Percentiles rank a stretch among this genome's conserved stretches.
Conservation (phyloP, 2,797 vertebrate genomes). For the Gorsachius magnificus region DNA sequence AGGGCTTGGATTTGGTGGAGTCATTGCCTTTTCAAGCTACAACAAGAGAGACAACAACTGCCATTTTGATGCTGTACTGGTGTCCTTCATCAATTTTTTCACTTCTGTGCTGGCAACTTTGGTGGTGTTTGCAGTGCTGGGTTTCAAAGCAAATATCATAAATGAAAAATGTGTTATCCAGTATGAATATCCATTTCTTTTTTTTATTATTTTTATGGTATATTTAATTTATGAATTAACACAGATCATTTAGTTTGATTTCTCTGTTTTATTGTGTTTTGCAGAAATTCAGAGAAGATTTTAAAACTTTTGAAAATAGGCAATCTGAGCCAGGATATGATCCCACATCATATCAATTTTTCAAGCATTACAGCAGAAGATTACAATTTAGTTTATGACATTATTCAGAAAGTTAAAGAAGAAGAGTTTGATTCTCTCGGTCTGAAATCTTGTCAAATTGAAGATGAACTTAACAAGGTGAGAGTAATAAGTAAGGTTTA, state of each 20-base stretch:
- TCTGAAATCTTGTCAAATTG: conserved; percentile 87
- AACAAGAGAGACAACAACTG: conserved; percentile 99
- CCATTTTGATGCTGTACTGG: conserved; percentile 96
- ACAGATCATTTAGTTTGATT: not conserved
- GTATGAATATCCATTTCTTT: conserved; percentile 71
- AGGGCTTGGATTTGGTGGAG: conserved; percentile 95
- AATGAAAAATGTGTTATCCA: conserved; percentile 87
- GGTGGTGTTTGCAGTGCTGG: conserved; percentile 96
- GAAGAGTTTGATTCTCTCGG: conserved; percentile 80
- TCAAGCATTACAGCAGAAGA: conserved; percentile 84
- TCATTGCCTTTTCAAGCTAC: conserved; percentile 99
- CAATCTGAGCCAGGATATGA: conserved; percentile 80
- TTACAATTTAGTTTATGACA: conserved; percentile 86
- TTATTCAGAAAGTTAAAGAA: conserved; percentile 83
- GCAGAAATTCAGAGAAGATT: conserved; percentile 88
- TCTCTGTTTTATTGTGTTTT: conserved; percentile 60
- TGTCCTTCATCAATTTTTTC: conserved; percentile 98
- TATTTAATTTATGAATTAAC: not conserved
- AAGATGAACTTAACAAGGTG: conserved; percentile 94
- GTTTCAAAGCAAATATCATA: conserved; percentile 97
- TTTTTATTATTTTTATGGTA: conserved; percentile 16
- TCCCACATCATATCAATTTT: conserved; percentile 91
- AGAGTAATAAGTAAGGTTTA: not conserved
- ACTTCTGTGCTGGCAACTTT: conserved; percentile 96
- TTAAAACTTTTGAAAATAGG: conserved; percentile 80